A percentile compares a stretch with the other conserved stretches of the same genome.
phyloP scores from a whole-genome alignment of 2,113 vertebrate genomes.

The Papio anubis region DNA sequence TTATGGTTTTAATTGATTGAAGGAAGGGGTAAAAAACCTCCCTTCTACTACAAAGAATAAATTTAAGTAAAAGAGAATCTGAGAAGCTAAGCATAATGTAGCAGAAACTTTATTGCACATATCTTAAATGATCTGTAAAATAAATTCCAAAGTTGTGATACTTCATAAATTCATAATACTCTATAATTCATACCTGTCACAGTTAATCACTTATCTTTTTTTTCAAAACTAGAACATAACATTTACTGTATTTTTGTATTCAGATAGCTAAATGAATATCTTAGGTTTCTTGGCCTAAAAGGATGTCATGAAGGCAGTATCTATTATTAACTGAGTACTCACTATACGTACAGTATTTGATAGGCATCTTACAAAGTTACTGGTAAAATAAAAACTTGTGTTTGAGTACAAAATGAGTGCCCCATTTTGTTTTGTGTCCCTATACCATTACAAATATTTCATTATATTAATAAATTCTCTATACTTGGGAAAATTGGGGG shows the following conservation, averaged over 20 bases:
- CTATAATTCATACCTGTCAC: conserved; percentile 47
- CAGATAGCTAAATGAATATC: neutral
- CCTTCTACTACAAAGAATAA: conserved; percentile 34
- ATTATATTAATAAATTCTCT: neutral
- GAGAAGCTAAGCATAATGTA: conserved; percentile 70
- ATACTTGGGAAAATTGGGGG: neutral
- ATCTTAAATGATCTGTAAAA: conserved; percentile 81
- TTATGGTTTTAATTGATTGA: neutral
- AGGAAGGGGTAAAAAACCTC: neutral
- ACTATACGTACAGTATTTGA: neutral
- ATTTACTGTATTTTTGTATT: conserved; percentile 6
- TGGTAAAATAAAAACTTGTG: neutral
- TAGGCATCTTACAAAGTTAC: neutral
- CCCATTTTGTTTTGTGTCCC: neutral
- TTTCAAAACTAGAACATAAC: conserved; percentile 41
- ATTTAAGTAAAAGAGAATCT: conserved; percentile 64
- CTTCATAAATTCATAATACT: conserved; percentile 73
- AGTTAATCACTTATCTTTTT: conserved; percentile 55
- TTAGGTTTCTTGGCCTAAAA: neutral
- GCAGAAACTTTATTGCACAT: conserved; percentile 72
- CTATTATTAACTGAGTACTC: neutral
- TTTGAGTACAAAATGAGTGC: no score
- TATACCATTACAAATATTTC: neutral
- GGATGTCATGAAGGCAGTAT: neutral
- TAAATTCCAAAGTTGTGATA: conserved; percentile 77